Conservation (phyloP, 2,888 invertebrate genomes). For the Polydrusus pterygomalis region DNA sequence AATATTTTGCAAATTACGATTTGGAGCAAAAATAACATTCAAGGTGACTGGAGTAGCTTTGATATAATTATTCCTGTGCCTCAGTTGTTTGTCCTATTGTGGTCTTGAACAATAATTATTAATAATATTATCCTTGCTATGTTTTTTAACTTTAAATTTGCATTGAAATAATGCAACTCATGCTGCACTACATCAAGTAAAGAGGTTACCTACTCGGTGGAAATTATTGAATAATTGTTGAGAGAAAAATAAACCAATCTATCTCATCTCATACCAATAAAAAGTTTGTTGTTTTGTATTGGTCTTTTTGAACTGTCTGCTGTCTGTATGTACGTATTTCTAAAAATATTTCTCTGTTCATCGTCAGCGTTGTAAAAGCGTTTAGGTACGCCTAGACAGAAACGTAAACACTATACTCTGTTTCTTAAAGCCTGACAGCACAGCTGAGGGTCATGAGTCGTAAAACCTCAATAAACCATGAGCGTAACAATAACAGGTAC, state of each 20-base stretch:
- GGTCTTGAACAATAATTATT: conserved; percentile 53
- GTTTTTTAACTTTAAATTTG: conserved; percentile 41
- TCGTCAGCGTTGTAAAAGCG: too few relatives aligned
- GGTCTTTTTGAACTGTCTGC: too few relatives aligned
- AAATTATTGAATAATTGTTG: not conserved
- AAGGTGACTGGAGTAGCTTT: conserved; percentile 60
- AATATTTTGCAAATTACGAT: conserved; percentile 62
- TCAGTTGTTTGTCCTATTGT: conserved; percentile 54
- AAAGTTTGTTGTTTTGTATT: not conserved
- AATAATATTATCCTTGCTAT: conserved; percentile 50
- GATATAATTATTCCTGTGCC: conserved; percentile 55
- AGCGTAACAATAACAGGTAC: too few relatives aligned
- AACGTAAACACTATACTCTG: too few relatives aligned
- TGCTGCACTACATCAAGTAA: conserved; percentile 1
- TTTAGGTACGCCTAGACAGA: too few relatives aligned
- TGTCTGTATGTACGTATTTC: too few relatives aligned
- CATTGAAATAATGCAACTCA: conserved; percentile 34
- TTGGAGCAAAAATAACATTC: conserved; percentile 62
- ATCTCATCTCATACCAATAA: too few relatives aligned
- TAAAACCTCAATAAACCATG: too few relatives aligned
- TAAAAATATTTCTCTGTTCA: too few relatives aligned
- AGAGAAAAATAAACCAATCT: too few relatives aligned
- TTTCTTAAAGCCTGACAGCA: too few relatives aligned
- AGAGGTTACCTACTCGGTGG: not conserved
- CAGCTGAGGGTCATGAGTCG: too few relatives aligned